phyloP scores from a whole-genome alignment of 2,797 vertebrate species.

The Podarcis siculus region DNA sequence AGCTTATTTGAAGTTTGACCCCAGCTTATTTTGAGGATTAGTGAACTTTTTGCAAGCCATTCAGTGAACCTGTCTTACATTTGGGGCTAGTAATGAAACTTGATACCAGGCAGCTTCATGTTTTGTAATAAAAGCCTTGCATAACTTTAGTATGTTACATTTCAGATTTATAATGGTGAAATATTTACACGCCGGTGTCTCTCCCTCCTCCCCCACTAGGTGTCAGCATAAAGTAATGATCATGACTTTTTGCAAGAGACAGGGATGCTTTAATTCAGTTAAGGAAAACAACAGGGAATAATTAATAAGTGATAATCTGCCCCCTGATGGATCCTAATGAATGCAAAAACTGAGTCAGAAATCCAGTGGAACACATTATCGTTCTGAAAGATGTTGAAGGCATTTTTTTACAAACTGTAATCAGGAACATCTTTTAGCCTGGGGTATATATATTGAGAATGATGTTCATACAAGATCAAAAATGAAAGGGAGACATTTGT shows the following conservation, averaged over 20 bases:
- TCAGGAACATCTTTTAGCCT: background rate
- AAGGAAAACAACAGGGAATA: slow-evolving; percentile 20
- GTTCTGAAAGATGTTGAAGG: background rate
- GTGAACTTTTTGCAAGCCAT: background rate
- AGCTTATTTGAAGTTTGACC: slow-evolving; percentile 19
- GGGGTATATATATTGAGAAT: background rate
- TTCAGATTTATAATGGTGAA: slow-evolving; percentile 43
- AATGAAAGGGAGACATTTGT: background rate
- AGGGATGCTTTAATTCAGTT: slow-evolving; percentile 31
- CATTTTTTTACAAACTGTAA: background rate
- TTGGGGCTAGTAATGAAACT: background rate
- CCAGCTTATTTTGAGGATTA: slow-evolving; percentile 23
- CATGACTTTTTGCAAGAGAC: background rate
- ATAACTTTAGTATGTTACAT: background rate
- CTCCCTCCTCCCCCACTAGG: slow-evolving; percentile 74
- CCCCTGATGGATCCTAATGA: background rate
- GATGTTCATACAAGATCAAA: background rate
- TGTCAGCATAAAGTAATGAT: slow-evolving; percentile 71
- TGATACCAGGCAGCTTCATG: fast-evolving
- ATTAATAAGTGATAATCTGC: background rate
- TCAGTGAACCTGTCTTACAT: fast-evolving
- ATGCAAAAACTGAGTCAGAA: background rate
- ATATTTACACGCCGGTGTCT: slow-evolving; percentile 14
- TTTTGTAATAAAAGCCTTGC: slow-evolving; percentile 13
- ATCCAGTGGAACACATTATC: background rate